phyloP scores from a whole-genome alignment of 1,140 invertebrate genomes.

The Rhynchophorus ferrugineus region DNA sequence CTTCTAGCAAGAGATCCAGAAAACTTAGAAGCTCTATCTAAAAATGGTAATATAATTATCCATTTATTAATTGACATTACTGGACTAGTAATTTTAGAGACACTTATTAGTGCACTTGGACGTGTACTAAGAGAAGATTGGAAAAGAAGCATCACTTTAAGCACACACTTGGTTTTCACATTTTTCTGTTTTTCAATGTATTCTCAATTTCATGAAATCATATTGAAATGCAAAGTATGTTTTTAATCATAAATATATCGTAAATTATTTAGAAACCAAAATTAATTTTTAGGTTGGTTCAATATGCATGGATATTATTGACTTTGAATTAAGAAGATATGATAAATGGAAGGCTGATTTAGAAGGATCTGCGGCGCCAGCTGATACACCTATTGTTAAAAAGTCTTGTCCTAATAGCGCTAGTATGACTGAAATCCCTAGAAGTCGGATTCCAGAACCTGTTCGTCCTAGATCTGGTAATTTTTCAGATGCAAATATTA shows the following conservation, averaged over 20 bases:
- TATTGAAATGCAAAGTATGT: slow-evolving; percentile 81
- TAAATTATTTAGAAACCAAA: neutral
- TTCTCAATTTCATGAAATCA: slow-evolving; percentile 87
- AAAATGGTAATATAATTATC: slow-evolving; percentile 62
- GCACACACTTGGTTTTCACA: slow-evolving; percentile 93
- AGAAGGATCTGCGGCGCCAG: slow-evolving; percentile 53
- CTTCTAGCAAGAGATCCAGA: slow-evolving; percentile 87
- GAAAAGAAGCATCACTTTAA: slow-evolving; percentile 90
- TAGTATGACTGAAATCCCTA: slow-evolving; percentile 49
- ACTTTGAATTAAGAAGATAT: slow-evolving; percentile 87
- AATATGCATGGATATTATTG: slow-evolving; percentile 91
- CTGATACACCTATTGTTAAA: slow-evolving; percentile 29
- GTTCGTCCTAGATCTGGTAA: slow-evolving; percentile 59
- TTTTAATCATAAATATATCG: neutral
- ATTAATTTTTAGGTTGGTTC: slow-evolving; percentile 79
- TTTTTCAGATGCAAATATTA: slow-evolving; percentile 45
- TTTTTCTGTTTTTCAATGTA: slow-evolving; percentile 98
- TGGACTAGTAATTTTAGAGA: slow-evolving; percentile 58
- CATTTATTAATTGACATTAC: slow-evolving; percentile 3
- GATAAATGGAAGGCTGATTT: slow-evolving; percentile 91
- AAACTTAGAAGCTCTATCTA: slow-evolving; percentile 86
- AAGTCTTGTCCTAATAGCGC: slow-evolving; percentile 38
- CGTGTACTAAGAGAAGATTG: slow-evolving; percentile 95
- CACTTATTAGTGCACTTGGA: slow-evolving; percentile 88
- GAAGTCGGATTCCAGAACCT: slow-evolving; percentile 58